Conservation (phyloP, 2,888 invertebrate genomes). For the Ormyrus pomaceus region DNA sequence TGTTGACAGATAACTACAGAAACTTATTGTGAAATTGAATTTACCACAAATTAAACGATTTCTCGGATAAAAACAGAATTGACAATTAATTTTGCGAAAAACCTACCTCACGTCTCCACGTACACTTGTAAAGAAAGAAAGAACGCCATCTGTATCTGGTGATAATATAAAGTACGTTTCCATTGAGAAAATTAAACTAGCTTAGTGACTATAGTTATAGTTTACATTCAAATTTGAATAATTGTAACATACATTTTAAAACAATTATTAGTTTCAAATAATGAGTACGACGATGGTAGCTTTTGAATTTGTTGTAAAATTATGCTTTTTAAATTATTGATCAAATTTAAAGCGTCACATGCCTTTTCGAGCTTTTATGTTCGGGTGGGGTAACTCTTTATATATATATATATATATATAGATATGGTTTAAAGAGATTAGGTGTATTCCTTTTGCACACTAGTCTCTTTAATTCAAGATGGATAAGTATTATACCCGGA, state of each 20-base stretch:
- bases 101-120: slow-evolving; percentile 44
- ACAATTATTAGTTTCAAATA: no score
- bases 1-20: background rate
- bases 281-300: no score
- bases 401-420: no score
- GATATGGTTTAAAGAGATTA: background rate
- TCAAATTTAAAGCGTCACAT: no score
- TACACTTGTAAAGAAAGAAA: slow-evolving; percentile 42
- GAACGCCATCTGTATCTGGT: slow-evolving; percentile 32
- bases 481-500: slow-evolving; percentile 5
- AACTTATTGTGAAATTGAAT: background rate
- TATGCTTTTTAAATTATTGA: no score
- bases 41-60: slow-evolving; percentile 24
- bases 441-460: slow-evolving; percentile 26
- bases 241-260: no score
- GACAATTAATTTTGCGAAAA: slow-evolving; percentile 26
- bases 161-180: background rate
- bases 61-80: slow-evolving; percentile 36
- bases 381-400: no score
- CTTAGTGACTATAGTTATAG: no score
- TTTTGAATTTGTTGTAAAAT: no score
- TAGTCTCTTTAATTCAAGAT: background rate
- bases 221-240: no score
- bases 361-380: no score
- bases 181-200: slow-evolving; percentile 6